A percentile compares a stretch with the other conserved stretches of the same genome.
Evolutionary conservation across 2,888 invertebrate species (phyloP).

Genomic region (Meteorus colon): DNA sequence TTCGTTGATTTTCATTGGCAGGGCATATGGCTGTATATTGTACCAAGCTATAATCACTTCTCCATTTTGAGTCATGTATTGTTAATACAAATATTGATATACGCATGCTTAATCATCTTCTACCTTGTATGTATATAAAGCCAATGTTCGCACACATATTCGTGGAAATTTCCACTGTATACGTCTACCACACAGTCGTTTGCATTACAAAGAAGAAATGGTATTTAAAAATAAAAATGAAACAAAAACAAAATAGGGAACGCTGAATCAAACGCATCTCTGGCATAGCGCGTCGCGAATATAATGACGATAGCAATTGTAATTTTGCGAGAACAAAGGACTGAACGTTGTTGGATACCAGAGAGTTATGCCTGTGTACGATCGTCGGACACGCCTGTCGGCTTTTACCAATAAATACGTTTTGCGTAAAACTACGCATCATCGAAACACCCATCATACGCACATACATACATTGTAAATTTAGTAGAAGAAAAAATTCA

Average conservation of each 20-base stretch:
- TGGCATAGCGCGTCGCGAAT: conserved; percentile 65
- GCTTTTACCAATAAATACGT: conserved; percentile 61
- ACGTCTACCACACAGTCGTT: conserved; percentile 1
- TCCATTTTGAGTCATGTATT: background rate
- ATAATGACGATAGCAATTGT: conserved; percentile 72
- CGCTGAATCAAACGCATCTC: conserved; percentile 54
- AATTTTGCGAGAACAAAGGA: conserved; percentile 70
- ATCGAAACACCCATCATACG: conserved; percentile 1
- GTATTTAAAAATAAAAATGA: background rate
- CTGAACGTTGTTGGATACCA: conserved; percentile 54
- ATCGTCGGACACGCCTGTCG: conserved; percentile 44
- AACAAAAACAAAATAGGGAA: background rate
- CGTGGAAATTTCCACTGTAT: conserved; percentile 3
- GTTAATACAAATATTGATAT: background rate
- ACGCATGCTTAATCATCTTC: background rate
- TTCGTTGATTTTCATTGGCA: conserved; percentile 7
- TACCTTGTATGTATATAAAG: background rate
- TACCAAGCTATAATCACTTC: background rate
- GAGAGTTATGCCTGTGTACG: conserved; percentile 61
- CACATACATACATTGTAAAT: conserved; percentile 7
- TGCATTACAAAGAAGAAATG: background rate
- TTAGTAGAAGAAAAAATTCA: background rate
- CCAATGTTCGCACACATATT: background rate
- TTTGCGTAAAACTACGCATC: conserved; percentile 46
- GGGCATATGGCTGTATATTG: background rate